Base-by-base conservation (phyloP, 2,888 invertebrate genomes). In the Strigamia maritima region DNA sequence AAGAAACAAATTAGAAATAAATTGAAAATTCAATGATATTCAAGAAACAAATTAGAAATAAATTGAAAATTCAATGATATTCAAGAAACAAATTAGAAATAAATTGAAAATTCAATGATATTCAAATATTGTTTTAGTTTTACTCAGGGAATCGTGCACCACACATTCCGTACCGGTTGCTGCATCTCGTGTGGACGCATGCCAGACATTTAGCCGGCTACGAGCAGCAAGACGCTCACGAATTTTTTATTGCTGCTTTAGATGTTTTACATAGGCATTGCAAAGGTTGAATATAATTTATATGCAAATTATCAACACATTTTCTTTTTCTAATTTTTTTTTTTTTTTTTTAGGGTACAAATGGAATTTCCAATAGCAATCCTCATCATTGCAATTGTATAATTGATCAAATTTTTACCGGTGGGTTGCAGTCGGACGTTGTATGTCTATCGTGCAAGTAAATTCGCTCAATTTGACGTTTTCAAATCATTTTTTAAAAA, bases 141-240 rank as follows among this genome's bases (percentile, higher is more conserved):
- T 97, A 97, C 87, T 94, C 94, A 7, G 97, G 97, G 28, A 92
- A 92, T 76, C 92, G 93, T 84, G 91, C 92, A 1, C 97, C 98
- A 0, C 88, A 97, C 84, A 94, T 94, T 35, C 90, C 98, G 78
- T 94, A 94, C 86, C 92, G 94, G 75, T 88, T 98, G 81, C 89
- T 98, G 81, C 94, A 97, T 87, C 89, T 97, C 84, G 96, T 97
- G 84, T 98, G 97, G 97, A 95, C 94, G n/a, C 95, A 97, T 87
- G 96, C 95, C 74, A 91, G 93, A 79, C 95, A 97, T 86, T 89
- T 98, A 83, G 95, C 97, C 35, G 96, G 97, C 77, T 95, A 97
- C 86, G 95, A 97, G 85, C 98, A 98, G 85, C 98, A 98, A 86
- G 98, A 99, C 86, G 98, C 98, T 28, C 98, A 99, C 85, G 98